phyloP scores from a whole-genome alignment of 64 coral and sea anemone genomes.

The Stichodactyla helianthus region DNA sequence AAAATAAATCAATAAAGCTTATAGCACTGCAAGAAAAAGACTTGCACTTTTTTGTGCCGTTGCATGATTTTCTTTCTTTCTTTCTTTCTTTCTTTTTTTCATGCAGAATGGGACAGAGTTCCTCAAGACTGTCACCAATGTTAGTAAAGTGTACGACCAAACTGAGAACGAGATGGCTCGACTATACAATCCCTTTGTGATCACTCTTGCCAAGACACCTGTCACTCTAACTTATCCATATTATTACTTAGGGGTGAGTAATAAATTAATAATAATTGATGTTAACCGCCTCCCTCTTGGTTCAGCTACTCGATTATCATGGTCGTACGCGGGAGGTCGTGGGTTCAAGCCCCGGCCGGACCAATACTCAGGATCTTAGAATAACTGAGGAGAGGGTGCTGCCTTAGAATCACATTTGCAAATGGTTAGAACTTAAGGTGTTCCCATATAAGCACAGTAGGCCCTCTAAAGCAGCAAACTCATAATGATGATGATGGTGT shows the following conservation, averaged over 20 bases:
- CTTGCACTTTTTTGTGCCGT: no score
- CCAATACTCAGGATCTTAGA: no score
- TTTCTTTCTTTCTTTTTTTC: background rate
- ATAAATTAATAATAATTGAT: background rate
- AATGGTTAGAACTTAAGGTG: no score
- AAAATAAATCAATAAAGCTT: no score
- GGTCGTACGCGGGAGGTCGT: no score
- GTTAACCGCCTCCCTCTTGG: background rate
- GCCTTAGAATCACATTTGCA: no score
- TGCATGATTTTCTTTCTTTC: background rate
- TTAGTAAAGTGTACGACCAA: constrained; percentile 82
- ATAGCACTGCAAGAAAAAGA: no score
- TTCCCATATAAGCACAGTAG: no score
- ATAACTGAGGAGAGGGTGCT: no score
- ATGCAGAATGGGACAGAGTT: constrained; percentile 84
- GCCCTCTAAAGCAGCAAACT: no score
- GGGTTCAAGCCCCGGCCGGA: no score
- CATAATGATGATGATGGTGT: no score
- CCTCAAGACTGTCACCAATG: constrained; percentile 84
- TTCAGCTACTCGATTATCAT: background rate
- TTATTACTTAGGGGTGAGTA: constrained; percentile 74
- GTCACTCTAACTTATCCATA: constrained; percentile 86
- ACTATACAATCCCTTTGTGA: constrained; percentile 94
- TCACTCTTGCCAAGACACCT: constrained; percentile 80
- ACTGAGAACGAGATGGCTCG: constrained; percentile 69